Base-by-base conservation (phyloP, 2,888 invertebrate species). In the Hypena proboscidalis region DNA sequence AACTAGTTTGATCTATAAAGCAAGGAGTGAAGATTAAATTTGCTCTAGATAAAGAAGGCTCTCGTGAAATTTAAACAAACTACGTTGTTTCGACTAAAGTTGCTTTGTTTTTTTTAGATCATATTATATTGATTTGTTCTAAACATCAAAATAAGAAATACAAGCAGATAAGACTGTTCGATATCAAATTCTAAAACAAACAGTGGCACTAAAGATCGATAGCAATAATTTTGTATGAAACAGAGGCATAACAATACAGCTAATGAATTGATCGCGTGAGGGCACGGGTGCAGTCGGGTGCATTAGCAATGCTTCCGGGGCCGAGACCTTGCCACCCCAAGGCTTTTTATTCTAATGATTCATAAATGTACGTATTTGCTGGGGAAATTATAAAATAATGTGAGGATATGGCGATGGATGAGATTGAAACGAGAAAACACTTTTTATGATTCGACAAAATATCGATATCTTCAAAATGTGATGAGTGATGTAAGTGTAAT, bases 261-360 rank as follows among this genome's bases (percentile, higher is more conserved):
- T 87, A 88, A 89, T 87, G 88, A 87, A 86, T 86, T 85, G 86
- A 82, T 88, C 79, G 86, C 86, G 86, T 88, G 86, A 64, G 58
- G 62, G 70, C 69, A 67, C 75, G 81, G 81, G 77, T 84, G 88
- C 85, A 87, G 84, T 87, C 86, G 90, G 86, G 85, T 90, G 91
- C 91, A 91, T 91, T 91, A 91, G 88, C 73, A 58, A 58, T 67
- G 80, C 82, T 91, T 91, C 91, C 91, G 90, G 85, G 71, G 71
- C 49, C 58, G 80, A 22, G 38, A 56, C 47, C 44, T 41, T 36
- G 40, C 47, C 45, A 59, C 64, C 64, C 64, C 27, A 6, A 26
- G 19, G 35, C 51, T 67, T 64, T 67, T 66, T 58, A 44, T 43
- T 54, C 21, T 65, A 54, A 62, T 62, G 40, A 53, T 57, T 53